phyloP scores from a whole-genome alignment of 2,113 vertebrate species.

The Lucifuga dentata region DNA sequence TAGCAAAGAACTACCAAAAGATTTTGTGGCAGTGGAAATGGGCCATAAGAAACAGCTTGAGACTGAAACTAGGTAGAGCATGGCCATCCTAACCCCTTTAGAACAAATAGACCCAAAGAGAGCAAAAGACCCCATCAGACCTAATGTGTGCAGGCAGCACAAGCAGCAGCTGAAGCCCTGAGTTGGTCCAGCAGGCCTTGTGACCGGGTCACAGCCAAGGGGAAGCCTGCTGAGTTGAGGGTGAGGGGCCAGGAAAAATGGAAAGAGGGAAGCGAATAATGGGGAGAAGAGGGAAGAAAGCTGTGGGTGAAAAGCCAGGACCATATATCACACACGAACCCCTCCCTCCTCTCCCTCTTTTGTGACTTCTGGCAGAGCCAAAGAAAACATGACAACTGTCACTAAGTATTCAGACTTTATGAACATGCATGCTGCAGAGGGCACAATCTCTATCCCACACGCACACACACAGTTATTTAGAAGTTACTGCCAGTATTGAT shows the following conservation, averaged over 20 bases:
- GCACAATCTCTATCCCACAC: constrained; percentile 25
- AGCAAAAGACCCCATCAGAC: too few species aligned
- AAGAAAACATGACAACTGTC: constrained; percentile 45
- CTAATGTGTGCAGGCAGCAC: too few species aligned
- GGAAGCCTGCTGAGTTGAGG: constrained; percentile 26
- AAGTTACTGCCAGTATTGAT: constrained; percentile 50
- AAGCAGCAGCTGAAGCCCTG: too few species aligned
- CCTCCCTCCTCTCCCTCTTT: constrained; percentile 39
- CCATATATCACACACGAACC: constrained; percentile 61
- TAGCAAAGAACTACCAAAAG: too few species aligned
- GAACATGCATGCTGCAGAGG: constrained; percentile 34
- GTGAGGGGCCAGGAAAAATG: constrained; percentile 61
- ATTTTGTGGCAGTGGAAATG: too few species aligned
- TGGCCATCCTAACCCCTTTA: constrained; percentile 43
- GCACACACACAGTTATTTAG: constrained; percentile 21
- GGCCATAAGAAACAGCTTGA: constrained; percentile 48
- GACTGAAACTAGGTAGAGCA: constrained; percentile 12
- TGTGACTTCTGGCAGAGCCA: constrained; percentile 42
- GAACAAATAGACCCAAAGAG: constrained; percentile 39
- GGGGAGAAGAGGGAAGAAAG: constrained; percentile 33
- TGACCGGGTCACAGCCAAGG: constrained; percentile 46
- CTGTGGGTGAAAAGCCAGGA: constrained; percentile 33
- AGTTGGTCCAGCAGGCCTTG: constrained; percentile 31
- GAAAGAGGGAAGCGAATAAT: constrained; percentile 47
- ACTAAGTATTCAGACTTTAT: constrained; percentile 31